Evolutionary conservation across 1,140 invertebrate genomes (phyloP).

Genomic region (Leptestheria dahalacensis): DNA sequence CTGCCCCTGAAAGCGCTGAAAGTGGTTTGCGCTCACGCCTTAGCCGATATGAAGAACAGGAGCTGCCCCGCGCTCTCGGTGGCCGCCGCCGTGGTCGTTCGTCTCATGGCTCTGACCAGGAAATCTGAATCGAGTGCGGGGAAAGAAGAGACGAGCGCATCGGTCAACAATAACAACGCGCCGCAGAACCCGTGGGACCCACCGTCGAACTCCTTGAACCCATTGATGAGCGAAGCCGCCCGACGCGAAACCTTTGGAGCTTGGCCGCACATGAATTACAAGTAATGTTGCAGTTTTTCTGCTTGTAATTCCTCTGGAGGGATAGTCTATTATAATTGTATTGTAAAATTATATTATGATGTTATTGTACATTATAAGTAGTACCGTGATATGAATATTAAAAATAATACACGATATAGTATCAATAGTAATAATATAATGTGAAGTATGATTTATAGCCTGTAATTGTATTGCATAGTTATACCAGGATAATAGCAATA

Average conservation of each 20-base stretch:
- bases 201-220: constrained; percentile 33
- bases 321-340: too few relatives aligned
- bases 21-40: constrained; percentile 55
- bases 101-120: constrained; percentile 54
- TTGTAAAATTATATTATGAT: too few relatives aligned
- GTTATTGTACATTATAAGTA: not conserved
- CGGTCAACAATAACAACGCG: constrained; percentile 17
- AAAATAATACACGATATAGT: too few relatives aligned
- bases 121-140: constrained; percentile 6
- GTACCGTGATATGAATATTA: not conserved
- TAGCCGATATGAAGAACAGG: constrained; percentile 65
- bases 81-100: constrained; percentile 71
- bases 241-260: constrained; percentile 73
- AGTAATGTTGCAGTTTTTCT: constrained; percentile 39
- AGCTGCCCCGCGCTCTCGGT: constrained; percentile 70
- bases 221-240: constrained; percentile 83
- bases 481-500: too few relatives aligned
- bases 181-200: constrained; percentile 29
- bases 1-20: constrained; percentile 60
- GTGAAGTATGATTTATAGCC: too few relatives aligned
- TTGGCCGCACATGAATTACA: constrained; percentile 95
- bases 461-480: too few relatives aligned
- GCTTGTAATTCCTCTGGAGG: not conserved
- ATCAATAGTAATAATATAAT: too few relatives aligned
- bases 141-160: constrained; percentile 21